phyloP scores from a whole-genome alignment of 1,140 invertebrate genomes.

The Drosophila pandora region DNA sequence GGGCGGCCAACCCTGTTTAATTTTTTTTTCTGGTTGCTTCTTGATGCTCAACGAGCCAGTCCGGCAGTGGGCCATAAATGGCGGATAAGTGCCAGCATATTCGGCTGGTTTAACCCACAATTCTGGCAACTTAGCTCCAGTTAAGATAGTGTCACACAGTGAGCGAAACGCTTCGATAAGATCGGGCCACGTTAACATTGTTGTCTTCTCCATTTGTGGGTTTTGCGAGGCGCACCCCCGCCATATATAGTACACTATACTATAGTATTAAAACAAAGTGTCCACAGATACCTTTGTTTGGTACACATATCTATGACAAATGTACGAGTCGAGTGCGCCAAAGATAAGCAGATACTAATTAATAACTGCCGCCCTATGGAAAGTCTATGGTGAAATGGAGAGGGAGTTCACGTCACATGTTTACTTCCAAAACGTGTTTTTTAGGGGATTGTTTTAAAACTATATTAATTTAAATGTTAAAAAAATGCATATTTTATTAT shows the following conservation, averaged over 20 bases:
- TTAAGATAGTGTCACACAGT: conserved; percentile 69
- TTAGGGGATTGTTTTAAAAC: conserved; percentile 28
- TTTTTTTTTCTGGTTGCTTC: not conserved
- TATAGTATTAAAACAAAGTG: not conserved
- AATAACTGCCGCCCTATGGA: conserved; percentile 58
- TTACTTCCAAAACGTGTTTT: conserved; percentile 35
- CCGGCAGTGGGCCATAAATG: conserved; percentile 54
- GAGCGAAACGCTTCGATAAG: conserved; percentile 61
- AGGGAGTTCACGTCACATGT: conserved; percentile 54
- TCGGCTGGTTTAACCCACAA: conserved; percentile 22
- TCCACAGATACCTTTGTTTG: conserved; percentile 40
- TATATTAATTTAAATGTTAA: conserved; percentile 33
- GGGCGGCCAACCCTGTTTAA: not conserved
- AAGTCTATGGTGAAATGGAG: conserved; percentile 12
- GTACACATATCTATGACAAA: conserved; percentile 71
- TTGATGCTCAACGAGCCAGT: conserved; percentile 9
- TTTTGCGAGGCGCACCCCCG: conserved; percentile 48
- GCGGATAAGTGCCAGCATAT: conserved; percentile 61
- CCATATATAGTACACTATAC: conserved; percentile 38
- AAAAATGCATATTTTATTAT: not conserved
- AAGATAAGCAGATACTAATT: conserved; percentile 79
- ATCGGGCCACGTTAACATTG: conserved; percentile 46
- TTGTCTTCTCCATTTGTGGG: not conserved
- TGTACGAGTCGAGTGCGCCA: conserved; percentile 62
- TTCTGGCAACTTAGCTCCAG: conserved; percentile 33